phyloP scores from a whole-genome alignment of 2,113 vertebrate species.

The Hippocampus zosterae region DNA sequence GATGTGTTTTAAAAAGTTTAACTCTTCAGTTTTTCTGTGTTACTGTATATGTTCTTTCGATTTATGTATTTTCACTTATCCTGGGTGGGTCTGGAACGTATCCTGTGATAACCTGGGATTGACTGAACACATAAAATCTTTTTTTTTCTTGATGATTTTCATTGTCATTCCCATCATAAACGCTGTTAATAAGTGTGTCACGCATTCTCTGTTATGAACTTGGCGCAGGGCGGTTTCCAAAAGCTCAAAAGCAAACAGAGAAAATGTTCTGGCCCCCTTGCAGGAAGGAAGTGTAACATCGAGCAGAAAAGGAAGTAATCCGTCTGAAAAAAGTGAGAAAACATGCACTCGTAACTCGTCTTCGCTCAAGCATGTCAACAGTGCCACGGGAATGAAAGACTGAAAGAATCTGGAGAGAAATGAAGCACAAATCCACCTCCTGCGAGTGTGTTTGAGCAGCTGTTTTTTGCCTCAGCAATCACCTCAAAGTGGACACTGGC shows the following conservation, averaged over 20 bases:
- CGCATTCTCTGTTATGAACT: neutral
- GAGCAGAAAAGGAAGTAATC: neutral
- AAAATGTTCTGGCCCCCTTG: neutral
- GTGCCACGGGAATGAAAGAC: slow-evolving; percentile 15
- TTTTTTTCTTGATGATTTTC: too few species aligned
- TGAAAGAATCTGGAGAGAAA: slow-evolving; percentile 25
- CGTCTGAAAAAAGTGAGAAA: slow-evolving; percentile 9
- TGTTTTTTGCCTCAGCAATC: neutral
- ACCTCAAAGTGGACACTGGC: neutral
- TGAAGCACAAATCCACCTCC: slow-evolving; percentile 41
- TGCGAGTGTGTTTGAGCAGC: slow-evolving; percentile 5
- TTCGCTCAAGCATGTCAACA: slow-evolving; percentile 21
- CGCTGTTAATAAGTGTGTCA: too few species aligned
- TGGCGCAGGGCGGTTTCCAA: neutral
- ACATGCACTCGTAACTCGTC: neutral
- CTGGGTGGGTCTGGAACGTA: too few species aligned
- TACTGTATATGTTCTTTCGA: too few species aligned
- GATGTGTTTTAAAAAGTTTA: too few species aligned
- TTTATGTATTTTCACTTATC: too few species aligned
- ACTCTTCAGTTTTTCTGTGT: too few species aligned
- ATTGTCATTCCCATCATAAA: too few species aligned
- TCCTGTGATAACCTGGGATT: too few species aligned
- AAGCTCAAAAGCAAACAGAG: neutral
- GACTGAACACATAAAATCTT: too few species aligned
- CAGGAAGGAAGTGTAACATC: neutral